These are phyloP conservation scores for Hirudinaria manillensis DNA, from an alignment of 2,888 invertebrate genomes.

Conservation along the genomic window DNA sequence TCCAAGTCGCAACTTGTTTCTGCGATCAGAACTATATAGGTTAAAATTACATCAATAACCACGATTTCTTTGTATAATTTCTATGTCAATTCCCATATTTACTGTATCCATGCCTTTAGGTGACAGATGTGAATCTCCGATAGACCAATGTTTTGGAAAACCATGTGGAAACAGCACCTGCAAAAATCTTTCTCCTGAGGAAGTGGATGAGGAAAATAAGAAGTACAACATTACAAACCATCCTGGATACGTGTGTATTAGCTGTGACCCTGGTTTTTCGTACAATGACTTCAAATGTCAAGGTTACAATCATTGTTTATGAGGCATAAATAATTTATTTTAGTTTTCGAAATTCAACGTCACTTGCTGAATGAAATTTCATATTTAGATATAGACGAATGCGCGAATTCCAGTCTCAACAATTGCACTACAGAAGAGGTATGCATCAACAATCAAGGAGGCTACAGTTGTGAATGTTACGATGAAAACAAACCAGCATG, in stretches of 20 bases:
- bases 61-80: no score
- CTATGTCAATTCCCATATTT: no score
- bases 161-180: not conserved
- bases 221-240: conserved; percentile 1
- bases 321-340: no score
- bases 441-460: not conserved
- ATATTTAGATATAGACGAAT: not conserved
- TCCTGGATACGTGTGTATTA: not conserved
- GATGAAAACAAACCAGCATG: not conserved
- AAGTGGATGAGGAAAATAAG: not conserved
- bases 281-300: not conserved
- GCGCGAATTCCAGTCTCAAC: not conserved
- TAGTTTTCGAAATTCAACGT: not conserved
- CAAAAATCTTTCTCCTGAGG: not conserved
- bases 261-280: not conserved
- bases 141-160: not conserved
- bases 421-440: not conserved
- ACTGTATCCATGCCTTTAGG: not conserved
- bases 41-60: not conserved
- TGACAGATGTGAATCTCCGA: not conserved
- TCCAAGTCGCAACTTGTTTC: not conserved
- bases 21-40: not conserved
- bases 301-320: not conserved
- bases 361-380: not conserved
- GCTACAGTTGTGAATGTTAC: not conserved